phyloP scores from a whole-genome alignment of 2,888 invertebrate species.

The Thalpophila matura region DNA sequence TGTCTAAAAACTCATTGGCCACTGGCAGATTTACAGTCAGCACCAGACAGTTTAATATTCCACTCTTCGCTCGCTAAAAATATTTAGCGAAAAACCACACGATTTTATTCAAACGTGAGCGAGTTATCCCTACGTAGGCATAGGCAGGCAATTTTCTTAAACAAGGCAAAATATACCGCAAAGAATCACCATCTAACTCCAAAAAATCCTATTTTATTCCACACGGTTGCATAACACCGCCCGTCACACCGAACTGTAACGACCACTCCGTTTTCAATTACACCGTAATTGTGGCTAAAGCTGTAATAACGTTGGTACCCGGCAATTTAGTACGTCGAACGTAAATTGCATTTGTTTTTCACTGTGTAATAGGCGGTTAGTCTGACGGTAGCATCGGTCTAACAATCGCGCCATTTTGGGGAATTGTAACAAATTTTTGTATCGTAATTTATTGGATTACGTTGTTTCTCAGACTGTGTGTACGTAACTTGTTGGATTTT shows the following conservation, averaged over 20 bases:
- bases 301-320: conserved; percentile 81
- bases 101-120: not conserved
- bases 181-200: conserved; percentile 22
- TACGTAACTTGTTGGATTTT: too few species aligned
- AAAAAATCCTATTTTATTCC: conserved; percentile 62
- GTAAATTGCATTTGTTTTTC: conserved; percentile 86
- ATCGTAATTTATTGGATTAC: not conserved
- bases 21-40: not conserved
- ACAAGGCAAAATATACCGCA: not conserved
- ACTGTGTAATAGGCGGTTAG: conserved; percentile 61
- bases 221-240: conserved; percentile 58
- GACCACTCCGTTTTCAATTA: conserved; percentile 88
- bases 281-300: conserved; percentile 85
- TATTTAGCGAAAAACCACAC: not conserved
- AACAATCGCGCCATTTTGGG: conserved; percentile 37
- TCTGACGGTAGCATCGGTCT: conserved; percentile 48
- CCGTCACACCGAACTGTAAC: conserved; percentile 79
- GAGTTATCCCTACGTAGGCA: not conserved
- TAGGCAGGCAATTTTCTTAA: not conserved
- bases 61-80: not conserved
- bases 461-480: not conserved
- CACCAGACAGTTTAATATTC: too few species aligned
- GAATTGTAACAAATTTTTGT: conserved; percentile 1
- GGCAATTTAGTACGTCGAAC: conserved; percentile 82
- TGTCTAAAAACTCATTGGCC: not conserved